Percentiles rank a stretch among this genome's conserved stretches.
Evolutionary conservation across 2,888 invertebrate genomes (phyloP).

Genomic region (Sesamia inferens): DNA sequence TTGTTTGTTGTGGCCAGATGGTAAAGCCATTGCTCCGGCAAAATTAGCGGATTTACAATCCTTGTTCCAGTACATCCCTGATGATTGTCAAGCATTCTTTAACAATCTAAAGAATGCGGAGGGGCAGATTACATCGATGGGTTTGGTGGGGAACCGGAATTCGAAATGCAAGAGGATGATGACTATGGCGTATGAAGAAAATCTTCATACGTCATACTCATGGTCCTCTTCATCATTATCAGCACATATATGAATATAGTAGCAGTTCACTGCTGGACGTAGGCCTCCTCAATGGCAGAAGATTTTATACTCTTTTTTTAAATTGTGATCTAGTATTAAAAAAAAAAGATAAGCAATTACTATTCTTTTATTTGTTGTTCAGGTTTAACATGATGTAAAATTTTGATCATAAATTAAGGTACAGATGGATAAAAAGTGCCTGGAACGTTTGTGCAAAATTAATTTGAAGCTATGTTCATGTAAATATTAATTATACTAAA

Average conservation of each 20-base stretch:
- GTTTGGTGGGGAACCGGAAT: constrained; percentile 24
- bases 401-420: constrained; percentile 26
- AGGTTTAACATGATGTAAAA: constrained; percentile 11
- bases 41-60: too few relatives aligned
- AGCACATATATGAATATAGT: too few relatives aligned
- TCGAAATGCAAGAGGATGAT: constrained; percentile 25
- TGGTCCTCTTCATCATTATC: too few relatives aligned
- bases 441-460: too few relatives aligned
- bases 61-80: constrained; percentile 13
- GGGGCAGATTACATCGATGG: too few relatives aligned
- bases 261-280: constrained; percentile 9
- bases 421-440: too few relatives aligned
- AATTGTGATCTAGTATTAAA: constrained; percentile 26
- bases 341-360: constrained; percentile 7
- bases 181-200: constrained; percentile 16
- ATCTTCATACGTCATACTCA: too few relatives aligned
- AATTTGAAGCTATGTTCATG: too few relatives aligned
- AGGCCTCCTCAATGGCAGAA: background rate
- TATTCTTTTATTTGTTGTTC: constrained; percentile 14
- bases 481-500: too few relatives aligned
- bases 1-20: constrained; percentile 34
- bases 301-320: constrained; percentile 21
- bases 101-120: too few relatives aligned
- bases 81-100: constrained; percentile 5
- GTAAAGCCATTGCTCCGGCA: constrained; percentile 29